A percentile compares a stretch with the other conserved stretches of the same genome.
These are phyloP conservation scores for Sipunculus nudus DNA, from an alignment of 2,888 invertebrate species.

Conservation along the genomic window DNA sequence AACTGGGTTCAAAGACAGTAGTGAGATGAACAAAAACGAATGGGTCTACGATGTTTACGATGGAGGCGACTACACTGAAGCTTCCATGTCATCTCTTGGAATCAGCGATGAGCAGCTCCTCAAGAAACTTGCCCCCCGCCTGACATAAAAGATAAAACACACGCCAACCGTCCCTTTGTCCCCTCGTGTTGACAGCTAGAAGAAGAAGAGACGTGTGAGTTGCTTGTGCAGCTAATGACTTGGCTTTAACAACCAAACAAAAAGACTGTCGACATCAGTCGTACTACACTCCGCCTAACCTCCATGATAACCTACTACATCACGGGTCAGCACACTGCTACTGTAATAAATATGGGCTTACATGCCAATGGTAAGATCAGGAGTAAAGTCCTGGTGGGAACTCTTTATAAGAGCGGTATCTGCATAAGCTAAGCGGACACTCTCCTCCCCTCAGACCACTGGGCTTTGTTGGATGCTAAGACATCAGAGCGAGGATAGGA, in stretches of 20 bases:
- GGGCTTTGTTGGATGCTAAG: constrained; percentile 1
- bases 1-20: constrained; percentile 1
- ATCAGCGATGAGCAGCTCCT: constrained; percentile 5
- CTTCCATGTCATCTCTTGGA: constrained; percentile 2
- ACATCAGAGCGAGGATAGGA: neutral
- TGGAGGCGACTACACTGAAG: constrained; percentile 2
- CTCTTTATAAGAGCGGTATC: neutral
- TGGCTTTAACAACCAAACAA: no score
- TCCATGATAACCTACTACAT: no score
- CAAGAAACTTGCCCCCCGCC: neutral
- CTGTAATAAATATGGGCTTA: no score
- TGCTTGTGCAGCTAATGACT: no score
- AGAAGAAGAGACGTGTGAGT: no score
- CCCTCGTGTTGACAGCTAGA: neutral
- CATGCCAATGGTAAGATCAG: no score
- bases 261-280: no score
- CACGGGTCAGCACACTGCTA: no score
- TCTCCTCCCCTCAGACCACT: no score
- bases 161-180: neutral
- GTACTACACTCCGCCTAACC: no score
- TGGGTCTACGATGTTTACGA: constrained; percentile 1
- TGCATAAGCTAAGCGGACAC: constrained; percentile 1
- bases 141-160: neutral
- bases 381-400: neutral
- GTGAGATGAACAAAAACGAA: neutral